Conservation (phyloP, 2,797 vertebrate species). For the Valencia hispanica region DNA sequence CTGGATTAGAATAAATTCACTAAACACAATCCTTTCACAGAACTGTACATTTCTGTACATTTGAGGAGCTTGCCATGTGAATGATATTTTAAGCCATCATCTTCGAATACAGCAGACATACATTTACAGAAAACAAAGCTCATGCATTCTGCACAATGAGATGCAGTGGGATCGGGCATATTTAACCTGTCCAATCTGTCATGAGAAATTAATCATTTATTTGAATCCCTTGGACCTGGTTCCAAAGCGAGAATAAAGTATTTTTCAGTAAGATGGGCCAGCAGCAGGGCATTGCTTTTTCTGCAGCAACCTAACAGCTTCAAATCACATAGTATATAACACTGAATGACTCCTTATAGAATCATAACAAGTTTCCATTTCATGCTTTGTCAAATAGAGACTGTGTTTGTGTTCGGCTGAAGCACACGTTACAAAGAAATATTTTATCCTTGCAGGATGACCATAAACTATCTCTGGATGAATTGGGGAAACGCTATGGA, state of each 20-base stretch:
- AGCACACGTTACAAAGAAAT: background rate
- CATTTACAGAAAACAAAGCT: slow-evolving; percentile 22
- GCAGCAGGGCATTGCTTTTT: slow-evolving; percentile 8
- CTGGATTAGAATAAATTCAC: slow-evolving; percentile 1
- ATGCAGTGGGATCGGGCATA: slow-evolving; percentile 20
- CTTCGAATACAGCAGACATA: slow-evolving; percentile 13
- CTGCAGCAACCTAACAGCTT: slow-evolving; percentile 7
- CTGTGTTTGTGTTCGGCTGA: background rate
- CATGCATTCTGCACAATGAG: background rate
- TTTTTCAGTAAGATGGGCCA: slow-evolving; percentile 20
- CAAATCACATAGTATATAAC: background rate
- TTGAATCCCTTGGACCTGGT: slow-evolving; percentile 16
- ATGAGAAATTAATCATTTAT: slow-evolving; percentile 36
- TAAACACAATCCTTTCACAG: background rate
- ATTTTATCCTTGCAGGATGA: slow-evolving; percentile 85
- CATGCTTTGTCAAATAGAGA: slow-evolving; percentile 9
- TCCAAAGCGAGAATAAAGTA: slow-evolving; percentile 22
- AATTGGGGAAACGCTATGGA: slow-evolving; percentile 88
- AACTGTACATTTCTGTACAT: slow-evolving; percentile 11
- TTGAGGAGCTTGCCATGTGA: background rate
- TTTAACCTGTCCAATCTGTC: slow-evolving; percentile 39
- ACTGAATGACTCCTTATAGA: slow-evolving; percentile 8
- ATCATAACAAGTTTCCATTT: background rate
- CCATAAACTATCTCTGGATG: slow-evolving; percentile 87
- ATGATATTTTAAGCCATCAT: background rate